Evolutionary conservation across 37 sponge, comb jelly and placozoan species (phyloP), one percentile per base, ranked within the genome.

Genomic region (Aphrocallistes beatrix): DNA sequence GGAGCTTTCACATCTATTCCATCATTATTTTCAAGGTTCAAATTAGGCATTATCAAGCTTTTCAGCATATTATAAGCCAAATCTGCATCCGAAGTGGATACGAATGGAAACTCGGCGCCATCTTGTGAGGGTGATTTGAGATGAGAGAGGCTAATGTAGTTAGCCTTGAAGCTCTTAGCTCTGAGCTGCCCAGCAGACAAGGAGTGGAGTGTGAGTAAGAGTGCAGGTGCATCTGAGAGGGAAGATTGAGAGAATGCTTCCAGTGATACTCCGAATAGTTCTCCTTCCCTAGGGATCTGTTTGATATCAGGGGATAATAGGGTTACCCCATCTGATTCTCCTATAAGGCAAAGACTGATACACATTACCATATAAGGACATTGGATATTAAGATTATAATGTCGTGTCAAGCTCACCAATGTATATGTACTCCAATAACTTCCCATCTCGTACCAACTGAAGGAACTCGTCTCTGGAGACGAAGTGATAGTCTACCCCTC

Each of bases 401-500:
- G 3, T n/a, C 84, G 36, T 84, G 21, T 23, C 84, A 13, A 50
- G 47, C 36, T 81, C 40, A 1, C 38, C 36, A 38, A 86, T 36
- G 36, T 81, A 81, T 23, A 86, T 81, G 81, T 87, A 85, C 81
- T 91, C 91, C 0, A 90, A n/a, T 19, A 91, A 90, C 69, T 90
- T 48, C 9, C 87, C 90, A 6, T 83, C 81, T 1, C 51, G 83
- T 0, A 95, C 84, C 39, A 69, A 38, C 0, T 25, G 16, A 21
- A 50, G 50, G 50, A 90, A 88, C 28, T 86, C 84, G 25, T 47
- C 83, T 16, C 81, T 86, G 6, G 87, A 81, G 0, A 92, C 49
- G 51, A 91, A 95, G 83, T 90, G 85, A 84, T 88, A 91, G 25
- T 95, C 95, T 6, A 85, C 28, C 1, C 91, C 95, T 51, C 88